Conservation (phyloP, 2,888 invertebrate species). For the Eurytoma adleriae region DNA sequence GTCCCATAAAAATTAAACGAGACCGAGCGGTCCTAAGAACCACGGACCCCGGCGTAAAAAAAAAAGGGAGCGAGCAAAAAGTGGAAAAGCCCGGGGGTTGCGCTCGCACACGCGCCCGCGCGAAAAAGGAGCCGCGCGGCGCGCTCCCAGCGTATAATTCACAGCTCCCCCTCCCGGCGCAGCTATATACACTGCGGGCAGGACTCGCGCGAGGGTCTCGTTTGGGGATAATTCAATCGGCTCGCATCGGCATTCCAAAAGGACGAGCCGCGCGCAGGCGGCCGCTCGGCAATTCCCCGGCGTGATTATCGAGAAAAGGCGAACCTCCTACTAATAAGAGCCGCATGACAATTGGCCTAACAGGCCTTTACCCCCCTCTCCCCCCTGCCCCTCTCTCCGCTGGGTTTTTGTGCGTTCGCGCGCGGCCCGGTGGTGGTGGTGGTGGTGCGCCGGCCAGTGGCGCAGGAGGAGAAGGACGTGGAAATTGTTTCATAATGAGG, state of each 20-base stretch:
- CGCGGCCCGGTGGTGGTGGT: background rate
- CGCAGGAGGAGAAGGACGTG: constrained; percentile 58
- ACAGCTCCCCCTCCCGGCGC: constrained; percentile 17
- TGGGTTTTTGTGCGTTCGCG: constrained; percentile 18
- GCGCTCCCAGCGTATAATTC: constrained; percentile 46
- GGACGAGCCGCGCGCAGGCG: constrained; percentile 11
- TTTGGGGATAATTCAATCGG: constrained; percentile 51
- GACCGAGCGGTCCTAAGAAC: constrained; percentile 8
- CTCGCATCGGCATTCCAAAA: constrained; percentile 46
- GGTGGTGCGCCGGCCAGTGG: constrained; percentile 1
- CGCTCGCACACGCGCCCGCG: constrained; percentile 4
- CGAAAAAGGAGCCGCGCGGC: constrained; percentile 46
- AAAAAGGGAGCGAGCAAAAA: constrained; percentile 3
- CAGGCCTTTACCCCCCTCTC: constrained; percentile 53
- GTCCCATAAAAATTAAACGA: constrained; percentile 43
- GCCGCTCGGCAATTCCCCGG: constrained; percentile 49
- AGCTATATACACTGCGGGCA: background rate
- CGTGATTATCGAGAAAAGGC: constrained; percentile 61
- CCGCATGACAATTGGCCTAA: constrained; percentile 63
- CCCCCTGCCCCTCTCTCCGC: constrained; percentile 14
- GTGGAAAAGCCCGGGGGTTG: background rate
- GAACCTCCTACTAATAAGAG: constrained; percentile 62
- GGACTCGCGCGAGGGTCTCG: constrained; percentile 13
- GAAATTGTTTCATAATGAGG: constrained; percentile 71
- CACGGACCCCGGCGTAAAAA: background rate